A percentile compares a stretch with the other conserved stretches of the same genome.
These are phyloP conservation scores for Oeneis ivallda DNA, from an alignment of 2,888 invertebrate species.

Conservation along the genomic window DNA sequence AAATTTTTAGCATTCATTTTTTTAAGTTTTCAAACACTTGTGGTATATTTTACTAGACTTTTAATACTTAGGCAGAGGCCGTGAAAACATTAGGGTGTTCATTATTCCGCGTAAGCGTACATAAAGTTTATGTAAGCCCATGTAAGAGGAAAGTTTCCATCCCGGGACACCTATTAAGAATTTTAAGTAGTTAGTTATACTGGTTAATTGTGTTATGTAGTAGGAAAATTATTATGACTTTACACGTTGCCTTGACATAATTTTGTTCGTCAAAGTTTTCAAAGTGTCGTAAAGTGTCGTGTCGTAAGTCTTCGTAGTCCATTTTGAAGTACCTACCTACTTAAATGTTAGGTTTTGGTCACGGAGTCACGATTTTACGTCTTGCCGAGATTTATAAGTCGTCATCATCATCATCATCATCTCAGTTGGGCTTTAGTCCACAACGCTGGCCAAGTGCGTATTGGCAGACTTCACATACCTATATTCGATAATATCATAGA, in stretches of 20 bases:
- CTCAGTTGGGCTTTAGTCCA: too few species aligned
- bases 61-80: constrained; percentile 27
- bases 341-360: too few species aligned
- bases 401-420: too few species aligned
- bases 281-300: not conserved
- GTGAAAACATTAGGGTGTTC: constrained; percentile 33
- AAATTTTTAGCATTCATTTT: constrained; percentile 9
- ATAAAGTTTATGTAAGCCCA: constrained; percentile 28
- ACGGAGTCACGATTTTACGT: too few species aligned
- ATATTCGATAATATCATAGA: too few species aligned
- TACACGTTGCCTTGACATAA: not conserved
- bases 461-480: too few species aligned
- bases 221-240: constrained; percentile 14
- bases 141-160: constrained; percentile 31
- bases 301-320: not conserved
- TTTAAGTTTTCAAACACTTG: constrained; percentile 20
- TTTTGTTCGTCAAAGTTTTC: constrained; percentile 4
- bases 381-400: too few species aligned
- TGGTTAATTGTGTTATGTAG: constrained; percentile 17
- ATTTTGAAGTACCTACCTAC: too few species aligned
- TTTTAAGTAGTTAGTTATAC: constrained; percentile 26
- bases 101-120: constrained; percentile 22
- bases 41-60: constrained; percentile 10
- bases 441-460: too few species aligned
- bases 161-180: constrained; percentile 32